Percentiles rank a stretch among this genome's conserved stretches.
Evolutionary conservation across 2,888 invertebrate species (phyloP).

Genomic region (Lepidochrysops patricia): DNA sequence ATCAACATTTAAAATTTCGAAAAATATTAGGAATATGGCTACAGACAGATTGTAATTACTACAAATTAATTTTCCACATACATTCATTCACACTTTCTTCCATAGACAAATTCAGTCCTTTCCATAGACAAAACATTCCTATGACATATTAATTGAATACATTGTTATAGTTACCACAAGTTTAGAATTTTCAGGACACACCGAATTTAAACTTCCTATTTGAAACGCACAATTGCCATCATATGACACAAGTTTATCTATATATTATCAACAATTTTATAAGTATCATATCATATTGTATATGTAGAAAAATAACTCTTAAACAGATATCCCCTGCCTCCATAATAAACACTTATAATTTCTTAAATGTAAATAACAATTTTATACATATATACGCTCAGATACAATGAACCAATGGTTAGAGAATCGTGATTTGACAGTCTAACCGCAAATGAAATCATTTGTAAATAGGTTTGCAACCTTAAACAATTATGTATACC

Average conservation of each 20-base stretch:
- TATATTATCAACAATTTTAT: constrained; percentile 12
- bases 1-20: too few species aligned
- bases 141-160: background rate
- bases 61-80: background rate
- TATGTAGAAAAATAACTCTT: constrained; percentile 12
- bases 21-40: background rate
- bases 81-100: background rate
- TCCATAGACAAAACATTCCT: background rate
- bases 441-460: background rate
- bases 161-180: background rate
- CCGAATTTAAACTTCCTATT: background rate
- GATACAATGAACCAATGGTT: constrained; percentile 4
- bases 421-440: background rate
- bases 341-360: constrained; percentile 9
- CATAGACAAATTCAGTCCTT: too few species aligned
- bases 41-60: background rate
- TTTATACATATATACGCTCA: constrained; percentile 6
- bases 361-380: constrained; percentile 13
- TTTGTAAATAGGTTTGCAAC: background rate
- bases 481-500: background rate
- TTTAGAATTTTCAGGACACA: background rate
- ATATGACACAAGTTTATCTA: constrained; percentile 6
- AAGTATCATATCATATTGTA: constrained; percentile 13
- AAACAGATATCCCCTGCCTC: background rate
- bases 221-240: constrained; percentile 11